Percentiles rank a stretch among this genome's conserved stretches.
These are phyloP conservation scores for Sebastes variabilis DNA, from an alignment of 2,797 vertebrate species.

Conservation along the genomic window DNA sequence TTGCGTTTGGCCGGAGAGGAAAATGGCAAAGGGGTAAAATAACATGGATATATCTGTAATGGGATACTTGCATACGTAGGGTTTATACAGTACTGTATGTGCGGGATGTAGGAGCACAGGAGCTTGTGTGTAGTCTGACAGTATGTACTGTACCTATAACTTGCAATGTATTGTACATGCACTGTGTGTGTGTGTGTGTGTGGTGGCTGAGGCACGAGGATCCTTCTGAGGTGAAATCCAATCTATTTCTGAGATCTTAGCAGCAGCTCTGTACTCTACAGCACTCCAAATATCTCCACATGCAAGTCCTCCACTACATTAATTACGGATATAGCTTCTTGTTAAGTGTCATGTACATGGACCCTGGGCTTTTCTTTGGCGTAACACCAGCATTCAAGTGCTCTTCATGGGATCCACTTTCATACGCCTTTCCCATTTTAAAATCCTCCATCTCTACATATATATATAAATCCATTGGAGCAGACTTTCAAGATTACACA, in stretches of 20 bases:
- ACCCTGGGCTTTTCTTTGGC: background rate
- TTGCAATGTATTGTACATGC: conserved; percentile 2
- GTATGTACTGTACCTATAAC: conserved; percentile 6
- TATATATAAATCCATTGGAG: conserved; percentile 20
- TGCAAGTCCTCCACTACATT: conserved; percentile 2
- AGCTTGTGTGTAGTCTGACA: conserved; percentile 44
- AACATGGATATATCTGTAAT: conserved; percentile 70
- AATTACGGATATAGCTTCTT: background rate
- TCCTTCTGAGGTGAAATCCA: conserved; percentile 22
- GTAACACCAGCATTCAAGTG: background rate
- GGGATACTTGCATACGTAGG: conserved; percentile 50
- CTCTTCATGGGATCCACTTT: conserved; percentile 23
- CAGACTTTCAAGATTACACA: conserved; percentile 45
- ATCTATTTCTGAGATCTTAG: conserved; percentile 26
- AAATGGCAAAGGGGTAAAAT: conserved; percentile 75
- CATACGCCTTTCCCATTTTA: conserved; percentile 8
- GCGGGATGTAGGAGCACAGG: conserved; percentile 46
- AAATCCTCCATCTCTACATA: conserved; percentile 26
- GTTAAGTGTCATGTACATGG: background rate
- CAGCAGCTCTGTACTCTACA: background rate
- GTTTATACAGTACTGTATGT: conserved; percentile 34
- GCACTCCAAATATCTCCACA: conserved; percentile 13
- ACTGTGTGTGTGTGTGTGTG: background rate
- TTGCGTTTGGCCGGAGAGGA: conserved; percentile 62
- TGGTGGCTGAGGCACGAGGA: background rate